Evolutionary conservation across 2,797 vertebrate genomes (phyloP).

Genomic region (Poeciliopsis infans): DNA sequence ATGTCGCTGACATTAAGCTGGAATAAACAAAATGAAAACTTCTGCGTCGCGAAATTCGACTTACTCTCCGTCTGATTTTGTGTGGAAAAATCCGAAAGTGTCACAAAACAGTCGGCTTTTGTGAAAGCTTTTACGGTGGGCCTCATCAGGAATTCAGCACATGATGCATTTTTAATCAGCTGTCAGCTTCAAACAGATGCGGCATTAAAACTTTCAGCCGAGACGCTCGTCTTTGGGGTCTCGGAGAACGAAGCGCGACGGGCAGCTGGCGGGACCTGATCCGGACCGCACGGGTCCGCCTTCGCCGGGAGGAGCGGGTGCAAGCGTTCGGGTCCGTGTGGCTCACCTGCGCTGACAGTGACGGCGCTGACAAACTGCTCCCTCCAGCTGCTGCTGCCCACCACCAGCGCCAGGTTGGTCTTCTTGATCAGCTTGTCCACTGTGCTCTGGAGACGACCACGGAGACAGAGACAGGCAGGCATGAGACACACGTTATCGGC

Average conservation of each 20-base stretch:
- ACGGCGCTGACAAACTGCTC: slow-evolving; percentile 91
- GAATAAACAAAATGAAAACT: slow-evolving; percentile 21
- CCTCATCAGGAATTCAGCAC: slow-evolving; percentile 25
- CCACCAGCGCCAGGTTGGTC: slow-evolving; percentile 89
- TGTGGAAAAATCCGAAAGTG: slow-evolving; percentile 36
- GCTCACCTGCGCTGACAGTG: slow-evolving; percentile 89
- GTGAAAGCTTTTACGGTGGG: slow-evolving; percentile 41
- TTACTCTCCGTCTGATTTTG: slow-evolving; percentile 41
- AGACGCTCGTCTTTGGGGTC: slow-evolving; percentile 9
- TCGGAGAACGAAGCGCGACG: slow-evolving; percentile 3
- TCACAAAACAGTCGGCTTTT: slow-evolving; percentile 28
- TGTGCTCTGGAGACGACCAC: slow-evolving; percentile 79
- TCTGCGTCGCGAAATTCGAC: slow-evolving; percentile 20
- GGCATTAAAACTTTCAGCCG: slow-evolving; percentile 19
- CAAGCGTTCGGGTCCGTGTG: slow-evolving; percentile 26
- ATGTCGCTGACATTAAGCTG: not conserved
- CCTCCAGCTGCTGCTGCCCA: slow-evolving; percentile 90
- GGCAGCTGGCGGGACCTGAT: slow-evolving; percentile 37
- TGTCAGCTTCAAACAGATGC: slow-evolving; percentile 28
- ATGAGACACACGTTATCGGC: not conserved
- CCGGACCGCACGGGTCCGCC: slow-evolving; percentile 22
- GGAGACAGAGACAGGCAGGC: slow-evolving; percentile 26
- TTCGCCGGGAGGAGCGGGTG: slow-evolving; percentile 40
- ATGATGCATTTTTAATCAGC: slow-evolving; percentile 60
- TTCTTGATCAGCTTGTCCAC: slow-evolving; percentile 92